phyloP scores from a whole-genome alignment of 2,888 invertebrate species.

The Amphiduros pacificus region DNA sequence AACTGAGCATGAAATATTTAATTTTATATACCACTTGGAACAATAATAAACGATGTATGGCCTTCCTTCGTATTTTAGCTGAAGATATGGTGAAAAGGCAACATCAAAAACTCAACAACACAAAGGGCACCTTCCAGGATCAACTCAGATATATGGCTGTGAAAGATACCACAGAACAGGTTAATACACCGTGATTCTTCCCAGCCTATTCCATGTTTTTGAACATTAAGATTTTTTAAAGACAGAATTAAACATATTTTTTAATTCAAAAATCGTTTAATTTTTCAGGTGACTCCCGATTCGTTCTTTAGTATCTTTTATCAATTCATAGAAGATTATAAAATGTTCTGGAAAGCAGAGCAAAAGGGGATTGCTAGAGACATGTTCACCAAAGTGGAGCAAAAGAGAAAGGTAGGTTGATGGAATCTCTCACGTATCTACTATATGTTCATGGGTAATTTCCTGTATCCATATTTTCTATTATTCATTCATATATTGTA shows the following conservation, averaged over 20 bases:
- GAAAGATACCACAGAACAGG: constrained; percentile 13
- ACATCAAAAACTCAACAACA: constrained; percentile 41
- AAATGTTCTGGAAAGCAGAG: constrained; percentile 51
- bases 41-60: too few species aligned
- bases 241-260: too few species aligned
- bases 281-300: constrained; percentile 30
- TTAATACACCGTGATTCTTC: too few species aligned
- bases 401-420: constrained; percentile 36
- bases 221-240: too few species aligned
- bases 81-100: constrained; percentile 45
- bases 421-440: neutral
- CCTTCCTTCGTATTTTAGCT: constrained; percentile 32
- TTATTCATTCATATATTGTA: neutral
- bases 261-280: neutral
- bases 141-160: constrained; percentile 13
- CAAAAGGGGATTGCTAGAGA: constrained; percentile 47
- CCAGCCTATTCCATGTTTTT: too few species aligned
- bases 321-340: constrained; percentile 52
- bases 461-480: neutral
- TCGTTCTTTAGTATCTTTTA: constrained; percentile 48
- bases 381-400: constrained; percentile 47
- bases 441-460: neutral
- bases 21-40: too few species aligned
- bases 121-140: constrained; percentile 38
- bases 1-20: too few species aligned